Evolutionary conservation across 23 tunicate genomes (phyloP).

Genomic region (Aplidium turbinatum): DNA sequence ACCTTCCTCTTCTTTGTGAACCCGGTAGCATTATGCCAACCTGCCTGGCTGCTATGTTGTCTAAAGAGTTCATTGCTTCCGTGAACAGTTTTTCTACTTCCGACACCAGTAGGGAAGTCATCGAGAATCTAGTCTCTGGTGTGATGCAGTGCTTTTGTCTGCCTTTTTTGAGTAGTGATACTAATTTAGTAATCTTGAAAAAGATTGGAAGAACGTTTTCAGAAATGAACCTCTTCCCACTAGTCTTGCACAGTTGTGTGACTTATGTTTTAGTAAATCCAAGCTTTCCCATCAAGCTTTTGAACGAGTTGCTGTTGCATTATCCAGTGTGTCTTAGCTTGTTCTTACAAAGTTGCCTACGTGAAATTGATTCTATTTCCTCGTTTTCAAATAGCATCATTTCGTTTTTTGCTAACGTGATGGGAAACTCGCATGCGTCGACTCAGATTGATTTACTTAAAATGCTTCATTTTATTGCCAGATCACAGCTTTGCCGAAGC

Average conservation of each 20-base stretch:
- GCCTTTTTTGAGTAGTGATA: conserved; percentile 10
- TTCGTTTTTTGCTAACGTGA: neutral
- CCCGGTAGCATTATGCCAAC: conserved; percentile 52
- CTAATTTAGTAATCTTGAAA: neutral
- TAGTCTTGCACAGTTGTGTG: conserved; percentile 2
- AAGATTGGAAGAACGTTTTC: neutral
- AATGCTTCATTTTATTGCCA: neutral
- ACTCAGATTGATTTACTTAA: conserved; percentile 1
- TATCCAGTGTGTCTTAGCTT: conserved; percentile 11
- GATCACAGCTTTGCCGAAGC: neutral
- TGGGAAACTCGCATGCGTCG: neutral
- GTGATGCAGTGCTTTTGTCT: conserved; percentile 12
- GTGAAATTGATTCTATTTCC: conserved; percentile 14
- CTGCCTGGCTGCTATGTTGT: conserved; percentile 38
- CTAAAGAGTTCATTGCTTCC: conserved; percentile 47
- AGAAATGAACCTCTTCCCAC: conserved; percentile 18
- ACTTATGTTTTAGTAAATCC: neutral
- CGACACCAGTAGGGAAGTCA: neutral
- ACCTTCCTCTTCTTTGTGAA: conserved; percentile 44
- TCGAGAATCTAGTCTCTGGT: conserved; percentile 2
- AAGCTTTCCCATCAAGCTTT: neutral
- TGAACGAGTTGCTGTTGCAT: neutral
- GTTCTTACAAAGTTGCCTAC: conserved; percentile 6
- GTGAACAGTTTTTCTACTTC: neutral
- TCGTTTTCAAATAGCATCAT: conserved; percentile 11